Base-by-base conservation (phyloP, 2,113 vertebrate genomes). In the Alces alces region DNA sequence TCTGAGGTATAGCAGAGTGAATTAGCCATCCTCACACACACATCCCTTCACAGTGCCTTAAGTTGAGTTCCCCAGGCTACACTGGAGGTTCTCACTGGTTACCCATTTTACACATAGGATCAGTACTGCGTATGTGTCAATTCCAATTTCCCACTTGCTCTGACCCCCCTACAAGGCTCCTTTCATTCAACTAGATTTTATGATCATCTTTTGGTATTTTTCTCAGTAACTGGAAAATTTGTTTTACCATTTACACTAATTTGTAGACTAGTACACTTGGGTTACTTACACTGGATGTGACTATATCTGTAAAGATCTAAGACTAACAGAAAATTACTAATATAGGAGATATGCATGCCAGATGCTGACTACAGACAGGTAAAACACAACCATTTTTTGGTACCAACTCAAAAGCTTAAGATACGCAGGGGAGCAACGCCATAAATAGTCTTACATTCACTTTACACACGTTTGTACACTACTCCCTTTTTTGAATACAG, bases 161-260 rank as follows among this genome's bases (percentile, higher is more conserved):
- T 3, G 3, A 43, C 12, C 39, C 70, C 39, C 14, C 70, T 43
- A 76, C 13, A 93, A 61, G 11, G 23, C 8, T 86, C 25, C n/a
- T 50, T 95, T 91, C 55, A 88, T 80, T 92, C 45, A 97, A 70
- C 27, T 43, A 80, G 25, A 89, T 94, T 95, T 95, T 93, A 52
- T 58, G 28, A 55, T 25, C 7, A 9, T 23, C 3, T 95, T 80
- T 95, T 55, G 2, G 2, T 50, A 58, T 89, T 96, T 47, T 91
- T 86, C 10, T 36, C 52, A 27, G 27, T 43, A 89, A 94, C 66
- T 54, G 25, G 36, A 45, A 89, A 93, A 28, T 50, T 50, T 50
- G 73, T 83, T 82, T 27, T 54, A 66, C 14, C 60, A 58, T 47
- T 95, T 57, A 91, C 70, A 15, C 61, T 84, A 66, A 90, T 76